phyloP scores from a whole-genome alignment of 2,888 invertebrate species.

The Trichacis sp. region DNA sequence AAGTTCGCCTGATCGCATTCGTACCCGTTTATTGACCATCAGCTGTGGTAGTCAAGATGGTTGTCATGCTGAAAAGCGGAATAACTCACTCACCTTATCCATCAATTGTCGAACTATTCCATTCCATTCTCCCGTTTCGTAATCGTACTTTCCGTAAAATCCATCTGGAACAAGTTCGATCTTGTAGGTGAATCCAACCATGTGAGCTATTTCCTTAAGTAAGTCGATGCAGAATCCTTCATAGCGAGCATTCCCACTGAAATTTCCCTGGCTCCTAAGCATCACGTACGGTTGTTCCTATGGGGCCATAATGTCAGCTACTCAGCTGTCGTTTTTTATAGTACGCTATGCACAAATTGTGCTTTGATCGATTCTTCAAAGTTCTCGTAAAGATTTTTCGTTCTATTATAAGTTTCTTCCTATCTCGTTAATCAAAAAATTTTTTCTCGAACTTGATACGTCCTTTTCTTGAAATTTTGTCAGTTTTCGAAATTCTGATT shows the following conservation, averaged over 20 bases:
- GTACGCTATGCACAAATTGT: constrained; percentile 7
- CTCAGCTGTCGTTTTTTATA: constrained; percentile 27
- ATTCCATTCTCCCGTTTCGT: constrained; percentile 81
- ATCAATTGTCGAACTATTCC: constrained; percentile 77
- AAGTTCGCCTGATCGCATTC: constrained; percentile 10
- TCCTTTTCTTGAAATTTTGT: too few species aligned
- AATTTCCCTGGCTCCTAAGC: constrained; percentile 70
- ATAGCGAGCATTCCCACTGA: constrained; percentile 75
- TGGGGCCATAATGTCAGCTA: constrained; percentile 54
- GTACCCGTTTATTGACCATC: constrained; percentile 21
- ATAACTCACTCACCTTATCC: constrained; percentile 72
- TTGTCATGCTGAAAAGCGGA: constrained; percentile 9
- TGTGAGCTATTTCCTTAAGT: constrained; percentile 74
- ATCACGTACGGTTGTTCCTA: constrained; percentile 75
- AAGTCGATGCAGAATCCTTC: constrained; percentile 83
- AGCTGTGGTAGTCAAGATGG: constrained; percentile 13
- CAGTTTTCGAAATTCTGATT: too few species aligned
- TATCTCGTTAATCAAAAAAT: neutral
- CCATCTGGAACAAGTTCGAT: constrained; percentile 76
- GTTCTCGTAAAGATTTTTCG: neutral
- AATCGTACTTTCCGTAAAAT: constrained; percentile 81
- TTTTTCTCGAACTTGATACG: too few species aligned
- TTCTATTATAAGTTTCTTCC: neutral
- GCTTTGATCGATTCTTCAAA: constrained; percentile 12
- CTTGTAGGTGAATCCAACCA: constrained; percentile 78